Evolutionary conservation across 1,140 invertebrate genomes (phyloP).

Genomic region (Drosophila nigromelanica): DNA sequence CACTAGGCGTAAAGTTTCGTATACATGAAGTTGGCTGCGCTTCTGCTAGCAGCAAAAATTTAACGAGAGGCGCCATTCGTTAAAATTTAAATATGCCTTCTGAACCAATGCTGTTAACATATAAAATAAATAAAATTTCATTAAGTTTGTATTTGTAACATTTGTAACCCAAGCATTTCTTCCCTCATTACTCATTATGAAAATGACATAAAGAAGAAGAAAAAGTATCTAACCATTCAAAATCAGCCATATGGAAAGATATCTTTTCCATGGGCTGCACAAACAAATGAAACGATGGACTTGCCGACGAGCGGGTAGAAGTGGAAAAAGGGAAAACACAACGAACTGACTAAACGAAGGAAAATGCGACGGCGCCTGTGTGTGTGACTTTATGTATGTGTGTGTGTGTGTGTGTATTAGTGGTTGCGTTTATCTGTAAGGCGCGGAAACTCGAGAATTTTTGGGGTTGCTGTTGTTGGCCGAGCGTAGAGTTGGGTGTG

Average conservation of each 20-base stretch:
- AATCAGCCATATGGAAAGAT: conserved; percentile 80
- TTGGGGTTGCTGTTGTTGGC: conserved; percentile 40
- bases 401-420: conserved; percentile 41
- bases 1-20: neutral
- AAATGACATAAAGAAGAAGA: conserved; percentile 54
- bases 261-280: conserved; percentile 62
- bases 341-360: conserved; percentile 51
- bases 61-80: neutral
- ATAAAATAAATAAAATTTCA: too few species aligned
- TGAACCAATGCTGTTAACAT: neutral
- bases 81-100: neutral
- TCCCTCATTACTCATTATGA: conserved; percentile 67
- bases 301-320: conserved; percentile 9
- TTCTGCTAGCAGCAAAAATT: neutral
- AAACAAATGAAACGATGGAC: conserved; percentile 49
- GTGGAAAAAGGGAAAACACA: conserved; percentile 37
- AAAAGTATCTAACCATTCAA: conserved; percentile 65
- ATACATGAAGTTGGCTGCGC: conserved; percentile 20
- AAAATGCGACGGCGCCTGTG: conserved; percentile 30
- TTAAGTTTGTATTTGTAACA: neutral
- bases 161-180: conserved; percentile 22
- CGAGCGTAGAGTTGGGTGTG: neutral
- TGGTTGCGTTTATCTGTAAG: conserved; percentile 40
- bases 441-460: conserved; percentile 36
- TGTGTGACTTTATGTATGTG: conserved; percentile 5